A percentile compares a stretch with the other conserved stretches of the same genome.
Conservation (phyloP, 2,888 invertebrate genomes). For the Drosophila setosimentum region DNA sequence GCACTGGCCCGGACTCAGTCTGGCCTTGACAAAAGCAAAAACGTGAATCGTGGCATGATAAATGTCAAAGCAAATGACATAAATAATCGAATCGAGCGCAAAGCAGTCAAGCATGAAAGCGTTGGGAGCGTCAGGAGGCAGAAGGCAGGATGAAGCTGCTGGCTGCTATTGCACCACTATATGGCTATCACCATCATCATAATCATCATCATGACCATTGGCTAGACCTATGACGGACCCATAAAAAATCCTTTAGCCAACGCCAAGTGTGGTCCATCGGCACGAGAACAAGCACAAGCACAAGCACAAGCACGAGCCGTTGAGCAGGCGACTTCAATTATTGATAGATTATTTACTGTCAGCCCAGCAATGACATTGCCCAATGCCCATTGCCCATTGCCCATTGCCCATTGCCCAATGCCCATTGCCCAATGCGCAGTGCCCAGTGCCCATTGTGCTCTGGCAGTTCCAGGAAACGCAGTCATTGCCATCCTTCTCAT, state of each 20-base stretch:
- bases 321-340: conserved; percentile 76
- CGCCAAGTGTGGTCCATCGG: conserved; percentile 77
- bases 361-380: conserved; percentile 69
- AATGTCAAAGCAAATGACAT: conserved; percentile 82
- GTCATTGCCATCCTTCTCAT: conserved; percentile 58
- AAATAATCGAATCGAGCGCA: conserved; percentile 82
- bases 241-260: conserved; percentile 71
- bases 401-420: conserved; percentile 44
- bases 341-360: conserved; percentile 85
- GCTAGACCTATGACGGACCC: conserved; percentile 44
- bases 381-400: conserved; percentile 43
- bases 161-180: conserved; percentile 28
- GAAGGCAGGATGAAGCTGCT: conserved; percentile 16
- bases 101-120: conserved; percentile 75
- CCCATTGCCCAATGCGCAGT: no score
- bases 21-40: conserved; percentile 78
- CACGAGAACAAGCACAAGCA: conserved; percentile 50
- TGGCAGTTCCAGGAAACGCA: conserved; percentile 69
- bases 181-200: conserved; percentile 34
- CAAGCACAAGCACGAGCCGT: conserved; percentile 58
- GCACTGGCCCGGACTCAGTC: conserved; percentile 19
- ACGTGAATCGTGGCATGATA: conserved; percentile 81
- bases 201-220: conserved; percentile 30
- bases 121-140: conserved; percentile 21
- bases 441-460: conserved; percentile 64